phyloP scores from a whole-genome alignment of 1,140 invertebrate species.

The Bombyx mandarina region DNA sequence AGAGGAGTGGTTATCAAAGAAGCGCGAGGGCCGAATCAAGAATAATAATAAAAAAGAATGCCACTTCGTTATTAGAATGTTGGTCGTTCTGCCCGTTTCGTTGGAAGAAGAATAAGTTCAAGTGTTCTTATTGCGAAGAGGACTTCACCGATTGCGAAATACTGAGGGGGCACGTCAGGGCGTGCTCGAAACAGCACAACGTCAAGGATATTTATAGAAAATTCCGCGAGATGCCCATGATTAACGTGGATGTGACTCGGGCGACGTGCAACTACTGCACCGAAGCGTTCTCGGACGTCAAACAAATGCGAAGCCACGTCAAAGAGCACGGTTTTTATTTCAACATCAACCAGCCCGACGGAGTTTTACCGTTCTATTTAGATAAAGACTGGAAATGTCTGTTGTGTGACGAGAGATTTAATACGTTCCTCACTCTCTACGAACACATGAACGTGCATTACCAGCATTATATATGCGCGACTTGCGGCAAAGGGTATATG shows the following conservation, averaged over 20 bases:
- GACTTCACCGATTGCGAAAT: conserved; percentile 39
- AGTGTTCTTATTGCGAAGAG: conserved; percentile 53
- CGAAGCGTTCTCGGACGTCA: conserved; percentile 21
- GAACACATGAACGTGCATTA: conserved; percentile 66
- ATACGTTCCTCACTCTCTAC: conserved; percentile 60
- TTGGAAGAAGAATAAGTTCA: conserved; percentile 56
- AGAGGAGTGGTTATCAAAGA: conserved; percentile 18
- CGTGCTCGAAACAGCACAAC: conserved; percentile 31
- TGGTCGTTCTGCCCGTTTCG: conserved; percentile 49
- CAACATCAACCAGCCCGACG: conserved; percentile 41
- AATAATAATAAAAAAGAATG: conserved; percentile 48
- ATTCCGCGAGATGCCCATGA: conserved; percentile 55
- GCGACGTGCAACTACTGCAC: conserved; percentile 36
- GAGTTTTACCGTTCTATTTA: conserved; percentile 46
- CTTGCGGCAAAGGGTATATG: conserved; percentile 65
- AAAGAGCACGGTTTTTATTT: conserved; percentile 41
- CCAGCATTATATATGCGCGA: conserved; percentile 63
- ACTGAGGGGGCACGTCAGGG: conserved; percentile 36
- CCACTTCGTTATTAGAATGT: conserved; percentile 41
- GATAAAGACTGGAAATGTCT: conserved; percentile 56
- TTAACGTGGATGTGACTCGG: conserved; percentile 49
- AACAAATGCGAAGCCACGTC: conserved; percentile 40
- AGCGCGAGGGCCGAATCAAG: conserved; percentile 47
- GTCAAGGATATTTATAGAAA: conserved; percentile 55
- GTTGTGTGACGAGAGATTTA: conserved; percentile 44